Evolutionary conservation across 2,888 invertebrate species (phyloP), one percentile per base, ranked within the genome.

Genomic region (Chironomus riparius): DNA sequence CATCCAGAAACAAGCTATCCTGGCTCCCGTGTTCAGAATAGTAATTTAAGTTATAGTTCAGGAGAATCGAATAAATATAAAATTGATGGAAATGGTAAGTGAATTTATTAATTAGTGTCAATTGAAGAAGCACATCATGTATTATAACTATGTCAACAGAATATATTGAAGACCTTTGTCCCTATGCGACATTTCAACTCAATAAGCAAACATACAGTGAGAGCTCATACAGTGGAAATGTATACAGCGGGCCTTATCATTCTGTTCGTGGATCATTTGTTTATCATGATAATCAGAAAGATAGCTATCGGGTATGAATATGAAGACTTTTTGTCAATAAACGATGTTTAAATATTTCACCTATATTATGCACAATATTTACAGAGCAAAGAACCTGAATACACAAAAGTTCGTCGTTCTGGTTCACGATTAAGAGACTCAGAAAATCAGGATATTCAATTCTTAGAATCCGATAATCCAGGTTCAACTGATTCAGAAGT

Each of bases 401-500:
- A 92, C 81, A 92, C 92, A 4, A 92, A 92, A 87, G 92, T 92
- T 21, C 86, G 92, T 81, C 90, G 92, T 89, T 92, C 92, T 91
- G 92, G 91, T 78, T 90, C 89, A 78, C 86, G 91, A 80, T 87
- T 92, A 76, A 86, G 92, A 77, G 92, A 92, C 85, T 92, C 92
- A 2, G 92, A 92, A 83, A 92, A 92, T 82, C 92, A 92, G 91
- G 76, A 76, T 56, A 38, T 76, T 18, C 72, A 77, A 73, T 76
- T 77, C 77, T 77, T 91, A 91, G 92, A 95, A 88, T 92, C 92
- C 87, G 94, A 93, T 91, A 94, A 93, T 91, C 90, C 93, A 90
- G 94, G 94, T 87, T 94, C 93, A 85, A 94, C 94, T 88, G 94
- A 94, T 89, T 94, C 94, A 86, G 94, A 94, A 89, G 92, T 93